A percentile compares a stretch with the other conserved stretches of the same genome.
These are phyloP conservation scores for Phataginus tetradactyla DNA, from an alignment of 2,797 vertebrate species.

Conservation along the genomic window DNA sequence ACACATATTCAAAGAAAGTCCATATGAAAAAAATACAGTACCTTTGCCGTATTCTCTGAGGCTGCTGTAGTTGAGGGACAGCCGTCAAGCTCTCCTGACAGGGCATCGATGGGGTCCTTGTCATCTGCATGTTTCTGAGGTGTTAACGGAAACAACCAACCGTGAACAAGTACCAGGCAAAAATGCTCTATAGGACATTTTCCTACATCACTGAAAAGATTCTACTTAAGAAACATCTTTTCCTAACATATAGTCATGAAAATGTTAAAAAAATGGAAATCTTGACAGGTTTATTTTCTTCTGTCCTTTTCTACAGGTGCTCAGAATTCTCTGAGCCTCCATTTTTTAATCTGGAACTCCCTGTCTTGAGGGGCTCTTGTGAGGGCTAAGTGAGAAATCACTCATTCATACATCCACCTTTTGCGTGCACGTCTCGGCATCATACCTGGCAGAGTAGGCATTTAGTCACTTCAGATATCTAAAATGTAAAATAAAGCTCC, in stretches of 20 bases:
- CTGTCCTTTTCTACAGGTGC: neutral
- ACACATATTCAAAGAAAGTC: neutral
- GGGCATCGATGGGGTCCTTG: slow-evolving; percentile 81
- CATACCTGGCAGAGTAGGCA: neutral
- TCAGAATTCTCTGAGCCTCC: neutral
- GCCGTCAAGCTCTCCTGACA: slow-evolving; percentile 83
- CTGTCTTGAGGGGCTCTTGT: neutral
- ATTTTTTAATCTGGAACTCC: neutral
- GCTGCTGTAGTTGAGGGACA: slow-evolving; percentile 73
- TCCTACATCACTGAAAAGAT: neutral
- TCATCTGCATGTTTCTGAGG: slow-evolving; percentile 81
- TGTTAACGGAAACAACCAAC: neutral
- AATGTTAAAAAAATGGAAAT: neutral
- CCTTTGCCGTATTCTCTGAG: slow-evolving; percentile 80
- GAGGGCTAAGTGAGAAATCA: neutral
- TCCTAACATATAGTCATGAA: neutral
- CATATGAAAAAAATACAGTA: slow-evolving; percentile 65
- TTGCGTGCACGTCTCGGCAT: neutral
- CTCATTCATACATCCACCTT: too few relatives aligned
- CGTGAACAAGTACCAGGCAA: neutral
- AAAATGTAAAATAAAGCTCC: slow-evolving; percentile 1
- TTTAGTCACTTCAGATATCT: neutral
- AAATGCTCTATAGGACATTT: neutral
- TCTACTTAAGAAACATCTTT: neutral
- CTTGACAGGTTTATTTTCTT: neutral